Evolutionary conservation across 2,797 vertebrate species (phyloP), one percentile per base, ranked within the genome.

Genomic region (Malurus splendens): DNA sequence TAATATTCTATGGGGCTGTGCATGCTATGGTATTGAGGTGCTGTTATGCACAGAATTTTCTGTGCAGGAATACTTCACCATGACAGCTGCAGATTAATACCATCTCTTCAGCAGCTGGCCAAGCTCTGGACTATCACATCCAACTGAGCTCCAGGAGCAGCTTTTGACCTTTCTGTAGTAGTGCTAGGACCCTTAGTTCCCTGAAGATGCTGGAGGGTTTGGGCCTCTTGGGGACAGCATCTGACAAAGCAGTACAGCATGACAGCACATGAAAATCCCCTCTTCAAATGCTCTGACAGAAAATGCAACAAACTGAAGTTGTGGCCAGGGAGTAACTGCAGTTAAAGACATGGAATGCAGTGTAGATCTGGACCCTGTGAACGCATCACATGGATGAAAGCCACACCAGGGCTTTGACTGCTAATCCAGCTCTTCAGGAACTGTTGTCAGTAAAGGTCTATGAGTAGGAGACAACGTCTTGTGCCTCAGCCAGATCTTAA

Each of bases 31-130:
- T 66, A 30, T 0, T 14, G 44, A 76, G 52, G 23, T 56, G 39
- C 4, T 59, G 2, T 3, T 30, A 27, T 1, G 6, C 28, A 39
- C 38, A 55, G 24, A 52, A 56, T 2, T 52, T 47, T 4, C 3
- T 33, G 10, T 0, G 2, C n/a, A 62, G 27, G 14, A 25, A 20
- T 22, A 15, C 6, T n/a, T 6, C 24, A 59, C 9, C 0, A 2
- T 13, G 23, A n/a, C 18, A 54, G 50, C 47, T 17, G 22, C 39
- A 72, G 32, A 24, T 56, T 20, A 59, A 18, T 19, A n/a, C 32
- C 7, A 18, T 9, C 10, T 33, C 50, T 47, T 2, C 13, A 8
- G 23, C 48, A 45, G 32, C 1, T 67, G 38, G 11, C 51, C 23
- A 55, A 16, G 38, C 15, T 44, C 30, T 47, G 9, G 47, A 6